Evolutionary conservation across 1,140 invertebrate species (phyloP), one percentile per base, ranked within the genome.

Genomic region (Rhynchophorus ferrugineus): DNA sequence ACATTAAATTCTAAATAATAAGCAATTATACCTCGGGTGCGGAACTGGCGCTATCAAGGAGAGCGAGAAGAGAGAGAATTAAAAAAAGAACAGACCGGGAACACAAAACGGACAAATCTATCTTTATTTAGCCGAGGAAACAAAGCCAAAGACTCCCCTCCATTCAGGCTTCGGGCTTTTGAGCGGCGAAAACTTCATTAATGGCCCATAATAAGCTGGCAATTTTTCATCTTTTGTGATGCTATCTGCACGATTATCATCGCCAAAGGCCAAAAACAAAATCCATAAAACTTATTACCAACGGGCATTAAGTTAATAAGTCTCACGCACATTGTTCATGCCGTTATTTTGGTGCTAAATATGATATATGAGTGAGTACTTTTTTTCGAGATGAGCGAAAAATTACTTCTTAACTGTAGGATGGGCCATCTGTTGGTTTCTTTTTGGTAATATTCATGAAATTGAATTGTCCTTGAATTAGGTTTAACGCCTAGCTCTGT

Each of bases 261-360:
- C 9, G 43, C 20, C 7, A 21, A 21, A 44, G 16, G 43, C 18
- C 17, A 16, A 11, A 44, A 44, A 44, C 43, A 18, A 21, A 8
- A 21, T 29, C 11, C 20, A 9, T 29, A 18, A 29, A 6, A 44
- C 43, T 21, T 21, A 44, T 44, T 44, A 21, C 43, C 43, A 44
- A 44, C 20, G 34, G 37, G 39, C 49, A 42, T 50, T 50, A 50
- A 43, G 49, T 34, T 50, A 50, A 50, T 50, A 38, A 50, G 49
- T 22, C 36, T 21, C 38, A 50, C 49, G 49, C 49, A 50, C 38
- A 36, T 18, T 16, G 24, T 17, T 5, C 18, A 6, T 21, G 35
- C 21, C 14, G 34, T 42, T 33, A 50, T 43, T 50, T 24, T 22
- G 34, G 19, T 20, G 36, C 39, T 33, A 50, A 50, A 19, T 50